Evolutionary conservation across 2,797 vertebrate species (phyloP).

Genomic region (Anisognathus igniventris): DNA sequence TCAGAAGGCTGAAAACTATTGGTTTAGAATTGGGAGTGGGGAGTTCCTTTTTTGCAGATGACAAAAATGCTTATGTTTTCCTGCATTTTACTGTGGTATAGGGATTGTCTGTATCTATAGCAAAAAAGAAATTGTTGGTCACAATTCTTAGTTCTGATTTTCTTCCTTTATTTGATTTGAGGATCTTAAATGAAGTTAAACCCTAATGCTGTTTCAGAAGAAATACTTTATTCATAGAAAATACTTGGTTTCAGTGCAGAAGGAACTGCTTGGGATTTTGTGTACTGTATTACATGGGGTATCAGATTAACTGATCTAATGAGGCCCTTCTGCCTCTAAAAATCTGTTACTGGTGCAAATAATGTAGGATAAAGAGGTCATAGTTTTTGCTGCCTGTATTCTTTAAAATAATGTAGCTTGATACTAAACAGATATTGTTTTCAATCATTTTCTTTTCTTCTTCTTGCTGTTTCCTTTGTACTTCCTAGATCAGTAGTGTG

Average conservation of each 20-base stretch:
- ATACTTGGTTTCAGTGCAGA: background rate
- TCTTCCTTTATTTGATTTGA: background rate
- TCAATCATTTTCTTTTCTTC: background rate
- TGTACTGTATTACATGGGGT: background rate
- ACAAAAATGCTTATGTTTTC: background rate
- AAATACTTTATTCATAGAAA: background rate
- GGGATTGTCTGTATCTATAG: background rate
- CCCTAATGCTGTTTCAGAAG: background rate
- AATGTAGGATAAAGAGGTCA: background rate
- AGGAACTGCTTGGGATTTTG: background rate
- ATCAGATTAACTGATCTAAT: conserved; percentile 1
- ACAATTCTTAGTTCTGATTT: background rate
- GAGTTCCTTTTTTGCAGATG: background rate
- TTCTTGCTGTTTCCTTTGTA: background rate
- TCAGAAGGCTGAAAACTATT: background rate
- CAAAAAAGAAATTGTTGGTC: background rate
- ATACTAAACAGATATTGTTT: background rate
- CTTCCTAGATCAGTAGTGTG: background rate
- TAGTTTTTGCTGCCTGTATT: background rate
- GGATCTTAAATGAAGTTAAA: background rate
- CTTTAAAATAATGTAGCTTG: background rate
- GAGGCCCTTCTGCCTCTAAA: background rate
- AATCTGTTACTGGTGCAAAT: background rate
- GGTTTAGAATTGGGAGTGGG: background rate
- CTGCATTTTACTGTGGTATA: background rate